phyloP scores from a whole-genome alignment of 2,888 invertebrate genomes.

The Lepetodrilus schrolli region DNA sequence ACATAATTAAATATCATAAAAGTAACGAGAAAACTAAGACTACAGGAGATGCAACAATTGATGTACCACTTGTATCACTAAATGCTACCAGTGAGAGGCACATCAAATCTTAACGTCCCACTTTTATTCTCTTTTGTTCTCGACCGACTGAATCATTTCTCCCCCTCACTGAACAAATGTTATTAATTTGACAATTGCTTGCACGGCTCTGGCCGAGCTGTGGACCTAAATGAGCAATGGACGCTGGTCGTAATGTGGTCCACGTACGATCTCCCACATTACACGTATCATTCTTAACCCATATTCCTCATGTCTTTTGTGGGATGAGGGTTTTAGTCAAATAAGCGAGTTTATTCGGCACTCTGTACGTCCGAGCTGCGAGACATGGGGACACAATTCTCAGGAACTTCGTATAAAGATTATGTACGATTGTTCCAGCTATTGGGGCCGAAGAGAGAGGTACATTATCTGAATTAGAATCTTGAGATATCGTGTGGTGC shows the following conservation, averaged over 20 bases:
- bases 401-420: background rate
- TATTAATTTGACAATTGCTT: too few species aligned
- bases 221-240: too few species aligned
- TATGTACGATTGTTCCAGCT: conserved; percentile 16
- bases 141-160: conserved; percentile 14
- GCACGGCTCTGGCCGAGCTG: background rate
- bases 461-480: conserved; percentile 23
- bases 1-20: too few species aligned
- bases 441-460: background rate
- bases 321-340: background rate
- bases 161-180: background rate
- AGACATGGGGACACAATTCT: background rate
- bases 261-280: background rate
- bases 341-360: conserved; percentile 15
- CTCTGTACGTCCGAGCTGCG: background rate
- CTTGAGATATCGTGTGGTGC: conserved; percentile 8
- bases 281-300: background rate
- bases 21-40: too few species aligned
- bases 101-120: too few species aligned
- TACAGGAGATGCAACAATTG: too few species aligned
- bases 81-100: too few species aligned
- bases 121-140: too few species aligned
- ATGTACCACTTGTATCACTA: too few species aligned
- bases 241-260: too few species aligned
- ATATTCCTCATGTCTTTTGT: background rate